Percentiles rank a stretch among this genome's conserved stretches.
Conservation (phyloP, 2,113 vertebrate genomes). For the Larimichthys polyactis region DNA sequence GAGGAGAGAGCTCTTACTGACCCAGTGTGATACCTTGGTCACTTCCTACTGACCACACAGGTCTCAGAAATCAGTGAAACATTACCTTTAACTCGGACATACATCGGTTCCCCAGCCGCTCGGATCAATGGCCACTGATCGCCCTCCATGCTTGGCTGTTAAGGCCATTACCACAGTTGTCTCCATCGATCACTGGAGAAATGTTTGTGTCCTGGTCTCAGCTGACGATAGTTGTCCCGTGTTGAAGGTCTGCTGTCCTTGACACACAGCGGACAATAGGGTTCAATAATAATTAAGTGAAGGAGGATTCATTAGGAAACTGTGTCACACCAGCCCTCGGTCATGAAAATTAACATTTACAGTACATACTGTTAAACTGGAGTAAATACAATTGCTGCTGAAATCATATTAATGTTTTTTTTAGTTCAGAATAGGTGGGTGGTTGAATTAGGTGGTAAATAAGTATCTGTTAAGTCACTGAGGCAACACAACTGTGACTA, state of each 20-base stretch:
- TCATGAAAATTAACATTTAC: not conserved
- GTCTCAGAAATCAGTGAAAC: constrained; percentile 44
- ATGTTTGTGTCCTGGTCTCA: constrained; percentile 30
- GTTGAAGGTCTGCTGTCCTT: constrained; percentile 25
- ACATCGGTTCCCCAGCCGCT: constrained; percentile 18
- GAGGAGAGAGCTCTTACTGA: constrained; percentile 20
- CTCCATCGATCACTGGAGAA: constrained; percentile 56
- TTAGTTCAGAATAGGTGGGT: not conserved
- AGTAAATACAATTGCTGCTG: not conserved
- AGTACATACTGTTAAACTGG: not conserved
- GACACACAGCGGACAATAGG: not conserved
- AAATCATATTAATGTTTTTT: not conserved
- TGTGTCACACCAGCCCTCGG: not conserved
- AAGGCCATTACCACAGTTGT: constrained; percentile 54
- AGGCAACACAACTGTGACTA: no score
- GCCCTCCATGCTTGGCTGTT: constrained; percentile 54
- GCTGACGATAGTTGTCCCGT: constrained; percentile 16
- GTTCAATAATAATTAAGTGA: constrained; percentile 5
- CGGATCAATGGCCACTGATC: constrained; percentile 61
- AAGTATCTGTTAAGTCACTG: no score
- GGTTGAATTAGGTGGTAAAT: no score
- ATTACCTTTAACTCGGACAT: constrained; percentile 50
- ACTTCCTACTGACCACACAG: constrained; percentile 36
- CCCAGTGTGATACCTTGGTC: constrained; percentile 6
- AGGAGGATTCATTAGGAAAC: not conserved